These are phyloP conservation scores for Sigmodon hispidus DNA, from an alignment of 2,113 vertebrate species.

Conservation along the genomic window DNA sequence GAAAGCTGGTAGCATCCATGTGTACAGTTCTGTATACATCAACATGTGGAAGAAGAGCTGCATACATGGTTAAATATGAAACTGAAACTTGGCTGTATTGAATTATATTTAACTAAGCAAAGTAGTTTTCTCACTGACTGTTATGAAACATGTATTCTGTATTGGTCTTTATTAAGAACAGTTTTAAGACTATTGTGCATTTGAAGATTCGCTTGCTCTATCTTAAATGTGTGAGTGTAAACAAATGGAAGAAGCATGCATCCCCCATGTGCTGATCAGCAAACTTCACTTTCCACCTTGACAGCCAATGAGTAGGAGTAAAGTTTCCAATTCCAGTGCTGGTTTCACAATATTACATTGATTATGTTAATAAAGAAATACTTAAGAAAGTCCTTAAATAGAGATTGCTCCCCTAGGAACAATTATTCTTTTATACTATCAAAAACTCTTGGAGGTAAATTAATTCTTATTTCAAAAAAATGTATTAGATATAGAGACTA, in stretches of 20 bases:
- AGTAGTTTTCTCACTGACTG: neutral
- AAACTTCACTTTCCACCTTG: neutral
- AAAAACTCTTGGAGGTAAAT: neutral
- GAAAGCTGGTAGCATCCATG: neutral
- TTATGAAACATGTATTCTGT: neutral
- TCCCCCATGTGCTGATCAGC: neutral
- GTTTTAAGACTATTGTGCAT: neutral
- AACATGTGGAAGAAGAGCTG: neutral
- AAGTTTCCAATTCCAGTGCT: constrained; percentile 35
- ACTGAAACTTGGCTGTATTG: neutral
- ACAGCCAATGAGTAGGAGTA: neutral
- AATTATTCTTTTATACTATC: neutral
- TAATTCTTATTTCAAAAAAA: no score
- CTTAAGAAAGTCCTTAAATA: constrained; percentile 46
- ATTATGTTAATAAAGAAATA: constrained; percentile 45
- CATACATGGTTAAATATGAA: neutral
- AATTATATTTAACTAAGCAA: constrained; percentile 16
- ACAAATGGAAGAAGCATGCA: neutral
- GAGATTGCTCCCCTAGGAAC: constrained; percentile 7
- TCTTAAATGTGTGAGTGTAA: neutral
- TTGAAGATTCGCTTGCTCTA: neutral
- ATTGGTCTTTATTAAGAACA: neutral
- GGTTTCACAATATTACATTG: constrained; percentile 21
- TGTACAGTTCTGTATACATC: neutral
- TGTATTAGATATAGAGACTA: neutral